Percentiles rank a stretch among this genome's conserved stretches.
Conservation (phyloP, 2,797 vertebrate species). For the Bovichtus variegatus region DNA sequence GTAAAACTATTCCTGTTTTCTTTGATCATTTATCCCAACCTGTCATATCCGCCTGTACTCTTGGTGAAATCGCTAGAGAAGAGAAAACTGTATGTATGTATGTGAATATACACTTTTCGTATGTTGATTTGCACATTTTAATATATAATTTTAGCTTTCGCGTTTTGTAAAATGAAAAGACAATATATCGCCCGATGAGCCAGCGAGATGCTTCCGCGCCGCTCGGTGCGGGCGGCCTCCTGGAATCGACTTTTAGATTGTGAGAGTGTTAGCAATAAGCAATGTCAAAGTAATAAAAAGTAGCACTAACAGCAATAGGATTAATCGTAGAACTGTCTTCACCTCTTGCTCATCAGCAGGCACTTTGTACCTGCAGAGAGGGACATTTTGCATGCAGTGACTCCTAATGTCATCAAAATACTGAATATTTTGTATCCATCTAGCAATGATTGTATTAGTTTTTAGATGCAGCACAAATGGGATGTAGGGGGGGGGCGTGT, state of each 20-base stretch:
- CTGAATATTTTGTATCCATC: slow-evolving; percentile 8
- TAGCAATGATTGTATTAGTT: not conserved
- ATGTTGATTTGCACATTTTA: slow-evolving; percentile 86
- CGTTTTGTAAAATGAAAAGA: slow-evolving; percentile 50
- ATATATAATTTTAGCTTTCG: slow-evolving; percentile 73
- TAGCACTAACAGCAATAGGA: slow-evolving; percentile 63
- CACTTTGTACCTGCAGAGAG: slow-evolving; percentile 24
- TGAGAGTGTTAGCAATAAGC: slow-evolving; percentile 50
- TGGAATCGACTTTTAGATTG: slow-evolving; percentile 27
- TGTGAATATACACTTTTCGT: slow-evolving; percentile 34
- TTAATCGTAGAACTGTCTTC: slow-evolving; percentile 22
- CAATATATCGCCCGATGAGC: slow-evolving; percentile 31
- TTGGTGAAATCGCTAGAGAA: slow-evolving; percentile 47
- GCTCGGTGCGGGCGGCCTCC: not conserved
- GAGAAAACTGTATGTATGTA: slow-evolving; percentile 50
- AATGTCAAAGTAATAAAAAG: slow-evolving; percentile 25
- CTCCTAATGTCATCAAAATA: slow-evolving; percentile 2
- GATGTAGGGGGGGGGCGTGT: not conserved
- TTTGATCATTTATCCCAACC: not conserved
- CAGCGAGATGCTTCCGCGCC: slow-evolving; percentile 38
- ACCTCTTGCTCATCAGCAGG: slow-evolving; percentile 1
- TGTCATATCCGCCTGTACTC: slow-evolving; percentile 9
- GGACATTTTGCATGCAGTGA: slow-evolving; percentile 26
- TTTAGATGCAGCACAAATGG: slow-evolving; percentile 6
- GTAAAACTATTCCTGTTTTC: not conserved